Evolutionary conservation across 2,888 invertebrate species (phyloP).

Genomic region (Ectropis crepuscularia): DNA sequence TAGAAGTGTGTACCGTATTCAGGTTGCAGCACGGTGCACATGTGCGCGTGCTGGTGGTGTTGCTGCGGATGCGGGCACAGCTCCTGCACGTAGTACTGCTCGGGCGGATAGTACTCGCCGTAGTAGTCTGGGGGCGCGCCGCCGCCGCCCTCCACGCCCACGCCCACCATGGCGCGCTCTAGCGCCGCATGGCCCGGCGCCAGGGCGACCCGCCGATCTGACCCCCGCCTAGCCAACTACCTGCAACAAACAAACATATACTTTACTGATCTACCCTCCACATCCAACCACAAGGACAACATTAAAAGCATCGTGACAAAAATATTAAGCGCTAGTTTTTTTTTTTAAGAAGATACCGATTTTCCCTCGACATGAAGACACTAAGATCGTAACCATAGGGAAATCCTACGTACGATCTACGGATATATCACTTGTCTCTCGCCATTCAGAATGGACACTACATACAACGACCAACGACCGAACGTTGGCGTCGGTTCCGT

Average conservation of each 20-base stretch:
- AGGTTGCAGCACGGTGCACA: constrained; percentile 90
- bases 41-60: constrained; percentile 86
- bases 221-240: constrained; percentile 47
- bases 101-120: constrained; percentile 86
- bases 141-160: constrained; percentile 79
- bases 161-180: constrained; percentile 76
- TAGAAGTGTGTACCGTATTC: constrained; percentile 86
- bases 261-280: not conserved
- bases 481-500: no score
- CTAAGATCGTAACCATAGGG: no score
- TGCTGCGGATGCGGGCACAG: constrained; percentile 86
- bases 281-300: not conserved
- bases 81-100: constrained; percentile 85
- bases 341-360: no score
- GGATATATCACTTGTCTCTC: no score
- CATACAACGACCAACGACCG: no score
- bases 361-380: no score
- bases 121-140: constrained; percentile 76
- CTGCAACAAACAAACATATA: constrained; percentile 59
- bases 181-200: constrained; percentile 73
- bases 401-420: no score
- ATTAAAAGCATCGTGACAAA: no score
- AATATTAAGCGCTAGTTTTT: no score
- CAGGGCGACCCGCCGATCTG: constrained; percentile 63
- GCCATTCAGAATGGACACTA: no score